These are phyloP conservation scores for Gasterosteus aculeatus DNA, from an alignment of 2,113 vertebrate species.

Conservation along the genomic window DNA sequence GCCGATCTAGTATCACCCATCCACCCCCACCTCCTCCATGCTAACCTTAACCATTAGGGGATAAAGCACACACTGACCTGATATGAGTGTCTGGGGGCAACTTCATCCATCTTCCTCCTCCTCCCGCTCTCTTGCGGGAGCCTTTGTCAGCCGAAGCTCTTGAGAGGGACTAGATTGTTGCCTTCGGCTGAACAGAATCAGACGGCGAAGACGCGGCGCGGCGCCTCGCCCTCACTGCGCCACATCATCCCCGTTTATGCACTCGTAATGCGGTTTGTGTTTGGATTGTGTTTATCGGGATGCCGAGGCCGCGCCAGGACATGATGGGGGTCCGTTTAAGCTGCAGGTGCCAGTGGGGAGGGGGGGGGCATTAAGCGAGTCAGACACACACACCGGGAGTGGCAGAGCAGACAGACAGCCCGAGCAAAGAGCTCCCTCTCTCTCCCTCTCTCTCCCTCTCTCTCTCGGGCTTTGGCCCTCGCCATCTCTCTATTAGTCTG, in stretches of 20 bases:
- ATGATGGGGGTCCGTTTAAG: conserved; percentile 21
- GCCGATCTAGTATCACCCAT: conserved; percentile 73
- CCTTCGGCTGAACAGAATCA: conserved; percentile 74
- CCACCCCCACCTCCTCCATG: conserved; percentile 54
- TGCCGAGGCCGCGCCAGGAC: not conserved
- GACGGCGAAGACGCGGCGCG: conserved; percentile 38
- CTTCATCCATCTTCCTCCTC: conserved; percentile 79
- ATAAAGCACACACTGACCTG: conserved; percentile 81
- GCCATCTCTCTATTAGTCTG: conserved; percentile 82
- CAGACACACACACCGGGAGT: conserved; percentile 44
- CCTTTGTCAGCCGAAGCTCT: conserved; percentile 75
- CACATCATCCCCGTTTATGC: conserved; percentile 55
- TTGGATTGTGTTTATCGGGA: conserved; percentile 25
- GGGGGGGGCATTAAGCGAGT: conserved; percentile 35
- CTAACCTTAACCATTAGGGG: conserved; percentile 82
- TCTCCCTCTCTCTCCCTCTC: conserved; percentile 66
- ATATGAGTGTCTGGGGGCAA: conserved; percentile 82
- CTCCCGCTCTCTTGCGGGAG: conserved; percentile 74
- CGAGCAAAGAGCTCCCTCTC: conserved; percentile 67
- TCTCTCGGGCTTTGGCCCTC: conserved; percentile 77
- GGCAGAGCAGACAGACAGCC: conserved; percentile 65
- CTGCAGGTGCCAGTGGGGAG: conserved; percentile 12
- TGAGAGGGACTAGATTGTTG: conserved; percentile 74
- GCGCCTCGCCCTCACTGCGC: conserved; percentile 44
- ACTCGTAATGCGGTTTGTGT: conserved; percentile 33